These are phyloP conservation scores for Metaphire vulgaris DNA, from an alignment of 1,140 invertebrate genomes.

Conservation along the genomic window DNA sequence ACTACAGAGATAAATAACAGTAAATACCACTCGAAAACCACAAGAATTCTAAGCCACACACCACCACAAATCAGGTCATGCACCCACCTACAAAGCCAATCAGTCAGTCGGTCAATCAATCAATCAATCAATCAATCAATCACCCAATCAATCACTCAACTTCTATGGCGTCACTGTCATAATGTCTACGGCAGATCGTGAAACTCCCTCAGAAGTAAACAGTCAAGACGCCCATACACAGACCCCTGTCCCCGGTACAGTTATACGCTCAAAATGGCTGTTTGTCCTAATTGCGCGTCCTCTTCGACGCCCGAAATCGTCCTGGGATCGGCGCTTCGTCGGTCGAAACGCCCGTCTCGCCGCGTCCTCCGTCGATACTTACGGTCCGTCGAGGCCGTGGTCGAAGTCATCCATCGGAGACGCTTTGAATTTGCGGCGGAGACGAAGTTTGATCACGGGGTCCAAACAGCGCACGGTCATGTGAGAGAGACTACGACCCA, in stretches of 20 bases:
- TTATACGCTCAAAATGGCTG: background rate
- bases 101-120: background rate
- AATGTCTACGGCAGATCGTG: background rate
- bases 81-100: background rate
- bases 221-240: too few species aligned
- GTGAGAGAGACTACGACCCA: too few species aligned
- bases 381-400: background rate
- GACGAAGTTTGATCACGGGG: background rate
- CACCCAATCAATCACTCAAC: background rate
- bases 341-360: background rate
- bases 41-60: too few species aligned
- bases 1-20: too few species aligned
- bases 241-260: background rate
- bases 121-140: background rate
- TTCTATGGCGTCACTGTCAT: background rate
- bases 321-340: background rate
- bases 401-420: background rate
- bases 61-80: too few species aligned
- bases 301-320: too few species aligned
- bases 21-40: too few species aligned
- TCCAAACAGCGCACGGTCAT: background rate
- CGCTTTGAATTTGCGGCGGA: background rate
- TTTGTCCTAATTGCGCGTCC: background rate
- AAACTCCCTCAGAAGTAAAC: too few species aligned
- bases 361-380: background rate